These are phyloP conservation scores for Euura lappo DNA, from an alignment of 1,140 invertebrate species.

Conservation along the genomic window DNA sequence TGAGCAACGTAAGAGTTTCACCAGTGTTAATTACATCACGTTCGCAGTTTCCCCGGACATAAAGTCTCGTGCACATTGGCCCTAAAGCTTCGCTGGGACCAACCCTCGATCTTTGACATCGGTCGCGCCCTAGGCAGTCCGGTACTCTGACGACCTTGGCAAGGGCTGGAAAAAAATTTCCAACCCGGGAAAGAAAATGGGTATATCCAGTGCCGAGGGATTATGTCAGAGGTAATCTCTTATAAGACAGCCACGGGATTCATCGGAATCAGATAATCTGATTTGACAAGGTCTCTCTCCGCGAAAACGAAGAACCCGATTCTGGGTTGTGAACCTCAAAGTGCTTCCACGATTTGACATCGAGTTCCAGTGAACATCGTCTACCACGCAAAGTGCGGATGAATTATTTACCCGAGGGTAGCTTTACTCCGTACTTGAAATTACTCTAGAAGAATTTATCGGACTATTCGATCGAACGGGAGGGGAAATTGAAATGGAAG, in stretches of 20 bases:
- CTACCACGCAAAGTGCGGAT: too few species aligned
- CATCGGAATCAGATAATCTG: neutral
- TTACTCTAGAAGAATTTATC: too few species aligned
- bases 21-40: constrained; percentile 5
- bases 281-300: neutral
- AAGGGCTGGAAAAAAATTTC: neutral
- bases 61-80: neutral
- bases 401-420: too few species aligned
- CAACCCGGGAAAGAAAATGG: neutral
- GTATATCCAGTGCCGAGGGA: neutral
- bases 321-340: neutral
- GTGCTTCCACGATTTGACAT: too few species aligned
- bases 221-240: neutral
- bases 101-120: neutral
- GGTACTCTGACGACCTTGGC: neutral
- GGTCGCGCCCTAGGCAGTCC: neutral
- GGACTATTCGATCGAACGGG: too few species aligned
- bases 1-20: neutral
- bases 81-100: constrained; percentile 1
- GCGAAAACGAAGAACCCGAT: neutral
- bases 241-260: neutral
- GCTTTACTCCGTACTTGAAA: too few species aligned
- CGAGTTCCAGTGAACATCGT: too few species aligned
- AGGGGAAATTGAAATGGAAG: too few species aligned
- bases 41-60: constrained; percentile 1